phyloP scores from a whole-genome alignment of 2,888 invertebrate species.

The Crepidodera aurea region DNA sequence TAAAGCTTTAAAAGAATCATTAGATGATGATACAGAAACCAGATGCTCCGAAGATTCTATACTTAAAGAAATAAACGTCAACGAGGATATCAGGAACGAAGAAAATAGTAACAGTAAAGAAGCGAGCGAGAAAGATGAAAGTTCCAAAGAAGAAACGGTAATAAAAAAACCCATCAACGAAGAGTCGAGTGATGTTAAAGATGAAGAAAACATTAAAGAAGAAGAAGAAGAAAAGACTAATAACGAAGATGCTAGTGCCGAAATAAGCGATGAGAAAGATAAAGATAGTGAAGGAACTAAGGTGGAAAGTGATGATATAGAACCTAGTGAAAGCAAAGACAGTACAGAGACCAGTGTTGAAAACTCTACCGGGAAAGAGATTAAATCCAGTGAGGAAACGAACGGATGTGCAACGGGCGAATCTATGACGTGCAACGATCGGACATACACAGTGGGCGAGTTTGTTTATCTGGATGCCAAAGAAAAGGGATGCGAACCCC shows the following conservation, averaged over 20 bases:
- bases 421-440: constrained; percentile 78
- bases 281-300: not conserved
- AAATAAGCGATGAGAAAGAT: not conserved
- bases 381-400: constrained; percentile 29
- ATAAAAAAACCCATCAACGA: not conserved
- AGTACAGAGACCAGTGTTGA: not conserved
- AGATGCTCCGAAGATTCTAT: constrained; percentile 64
- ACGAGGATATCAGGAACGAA: constrained; percentile 14
- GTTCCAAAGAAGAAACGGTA: not conserved
- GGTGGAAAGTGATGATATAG: not conserved
- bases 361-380: not conserved
- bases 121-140: not conserved
- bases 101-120: constrained; percentile 11
- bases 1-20: constrained; percentile 78
- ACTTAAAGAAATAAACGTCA: constrained; percentile 50
- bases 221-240: not conserved
- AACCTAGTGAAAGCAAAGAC: constrained; percentile 5
- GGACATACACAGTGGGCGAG: constrained; percentile 83
- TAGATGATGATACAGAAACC: constrained; percentile 77
- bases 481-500: constrained; percentile 72
- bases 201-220: not conserved
- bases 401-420: constrained; percentile 59
- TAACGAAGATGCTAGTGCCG: constrained; percentile 4
- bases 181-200: not conserved
- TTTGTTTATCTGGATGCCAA: constrained; percentile 87